Evolutionary conservation across 2,797 vertebrate species (phyloP), one percentile per base, ranked within the genome.

Genomic region (Parambassis ranga): DNA sequence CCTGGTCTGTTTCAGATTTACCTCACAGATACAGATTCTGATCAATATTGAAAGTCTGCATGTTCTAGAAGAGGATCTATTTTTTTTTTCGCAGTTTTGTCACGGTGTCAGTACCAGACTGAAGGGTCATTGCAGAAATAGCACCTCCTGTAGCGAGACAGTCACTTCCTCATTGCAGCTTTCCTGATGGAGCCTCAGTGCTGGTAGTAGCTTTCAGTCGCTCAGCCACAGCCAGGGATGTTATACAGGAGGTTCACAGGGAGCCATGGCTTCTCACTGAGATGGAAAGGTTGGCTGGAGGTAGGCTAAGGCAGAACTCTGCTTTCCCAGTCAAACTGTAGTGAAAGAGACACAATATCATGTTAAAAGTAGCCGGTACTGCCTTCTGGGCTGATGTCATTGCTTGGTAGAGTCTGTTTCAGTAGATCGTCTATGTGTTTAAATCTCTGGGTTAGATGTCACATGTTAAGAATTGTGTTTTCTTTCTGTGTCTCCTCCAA

Each of bases 191-290:
- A 69, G 75, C 26, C 70, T 68, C 41, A 5, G 61, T 23, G 35
- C 35, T 33, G 43, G 15, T 73, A 27, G 64, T 50, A 79, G 71
- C 75, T 37, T n/a, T 63, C 59, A 62, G 43, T 55, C 22, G 13
- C 68, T 79, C 69, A 62, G 52, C 59, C 71, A 33, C 75, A 11
- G 39, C 47, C 78, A 78, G 87, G 64, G 47, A 97, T 97, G 96
- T 92, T 94, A 43, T 92, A 92, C 92, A 88, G 89, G 72, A 92
- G 85, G 30, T 89, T 95, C 79, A 85, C 89, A 0, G 92, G 95
- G 67, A 87, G 92, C 58, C 94, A 94, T 57, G 89, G 91, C 33
- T 89, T 95, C 90, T 95, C 92, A 11, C 77, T 93, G 82, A 94
- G 72, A 87, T 89, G 94, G 71, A 89, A 87, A 70, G 81, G 88